Evolutionary conservation across 2,113 vertebrate genomes (phyloP).

Genomic region (Lepus americanus): DNA sequence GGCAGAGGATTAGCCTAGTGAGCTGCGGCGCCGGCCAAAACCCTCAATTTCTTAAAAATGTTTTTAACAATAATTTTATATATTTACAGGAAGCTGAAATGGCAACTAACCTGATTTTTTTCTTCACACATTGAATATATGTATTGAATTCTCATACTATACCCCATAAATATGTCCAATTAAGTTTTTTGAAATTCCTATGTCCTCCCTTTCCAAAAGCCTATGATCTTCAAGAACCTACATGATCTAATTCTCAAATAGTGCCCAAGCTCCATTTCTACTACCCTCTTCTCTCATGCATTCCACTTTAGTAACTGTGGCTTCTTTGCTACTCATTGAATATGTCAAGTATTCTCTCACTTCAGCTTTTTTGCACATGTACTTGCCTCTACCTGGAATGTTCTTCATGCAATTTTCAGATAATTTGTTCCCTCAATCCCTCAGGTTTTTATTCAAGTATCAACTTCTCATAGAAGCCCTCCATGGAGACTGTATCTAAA

Average conservation of each 20-base stretch:
- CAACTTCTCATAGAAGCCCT: too few relatives aligned
- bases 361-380: background rate
- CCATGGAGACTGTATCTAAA: too few relatives aligned
- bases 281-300: background rate
- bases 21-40: background rate
- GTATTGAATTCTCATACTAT: too few relatives aligned
- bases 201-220: background rate
- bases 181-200: too few relatives aligned
- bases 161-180: too few relatives aligned
- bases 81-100: too few relatives aligned
- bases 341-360: background rate
- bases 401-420: background rate
- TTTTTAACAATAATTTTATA: too few relatives aligned
- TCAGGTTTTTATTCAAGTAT: conserved; percentile 7
- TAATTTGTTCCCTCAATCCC: background rate
- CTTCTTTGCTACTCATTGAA: background rate
- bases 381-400: background rate
- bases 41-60: background rate
- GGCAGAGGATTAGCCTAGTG: too few relatives aligned
- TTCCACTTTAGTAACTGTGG: background rate
- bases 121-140: too few relatives aligned
- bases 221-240: conserved; percentile 5
- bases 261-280: background rate
- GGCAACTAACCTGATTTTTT: too few relatives aligned
- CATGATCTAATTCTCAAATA: background rate